Evolutionary conservation across 2,113 vertebrate species (phyloP), one percentile per base, ranked within the genome.

Genomic region (Tympanuchus pallidicinctus): DNA sequence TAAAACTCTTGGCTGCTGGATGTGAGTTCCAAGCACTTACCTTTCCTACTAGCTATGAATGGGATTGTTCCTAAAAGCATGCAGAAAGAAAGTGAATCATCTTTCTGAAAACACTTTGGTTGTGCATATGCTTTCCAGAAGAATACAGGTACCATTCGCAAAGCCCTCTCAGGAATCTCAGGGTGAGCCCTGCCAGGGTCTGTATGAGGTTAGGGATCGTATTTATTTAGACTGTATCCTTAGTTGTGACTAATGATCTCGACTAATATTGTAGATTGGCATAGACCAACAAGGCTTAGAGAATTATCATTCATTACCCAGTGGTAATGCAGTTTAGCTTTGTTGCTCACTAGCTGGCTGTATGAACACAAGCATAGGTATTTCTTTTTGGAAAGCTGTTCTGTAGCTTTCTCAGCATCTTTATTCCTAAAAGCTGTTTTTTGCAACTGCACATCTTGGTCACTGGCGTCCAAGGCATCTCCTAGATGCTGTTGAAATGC

Each of bases 61-160:
- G 73, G 60, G 80, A 43, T 7, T 66, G 11, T 91, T 80, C 60
- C 21, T 74, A 45, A 71, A 80, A 91, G 13, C 30, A 60, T 59
- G 13, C 19, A n/a, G 24, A 63, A 16, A 43, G 43, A 92, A 92
- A 61, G 24, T 60, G 64, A 91, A 88, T 80, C 0, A 80, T 32
- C 50, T 74, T 30, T 66, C 75, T 90, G 64, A 88, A 91, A 85
- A 73, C 30, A 48, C 25, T 92, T 90, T 14, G 32, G 43, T 52
- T 75, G 25, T 77, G 14, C 63, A 8, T 57, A 65, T 48, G 30
- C 69, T 91, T 91, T 73, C 30, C 7, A 22, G 54, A 87, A 73
- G 50, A 77, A 52, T 45, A 3, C 25, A 24, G 65, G 32, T 30
- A 74, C 63, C 4, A 63, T 66, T 88, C 67, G 27, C 42, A 77